phyloP scores from a whole-genome alignment of 2,797 vertebrate species.

The Gobionotothen gibberifrons region DNA sequence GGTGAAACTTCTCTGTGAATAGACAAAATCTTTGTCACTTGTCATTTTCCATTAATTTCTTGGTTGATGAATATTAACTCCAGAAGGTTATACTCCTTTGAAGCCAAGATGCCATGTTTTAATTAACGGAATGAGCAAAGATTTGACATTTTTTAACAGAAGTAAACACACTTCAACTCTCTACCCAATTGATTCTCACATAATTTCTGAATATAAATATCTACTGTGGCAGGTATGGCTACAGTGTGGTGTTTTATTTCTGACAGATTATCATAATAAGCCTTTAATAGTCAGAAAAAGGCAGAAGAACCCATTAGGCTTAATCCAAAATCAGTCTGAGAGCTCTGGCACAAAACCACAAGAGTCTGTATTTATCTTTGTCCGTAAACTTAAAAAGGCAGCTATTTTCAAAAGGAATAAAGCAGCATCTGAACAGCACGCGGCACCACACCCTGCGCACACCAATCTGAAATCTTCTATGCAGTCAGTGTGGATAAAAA shows the following conservation, averaged over 20 bases:
- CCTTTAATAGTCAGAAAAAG: conserved; percentile 44
- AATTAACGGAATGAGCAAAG: conserved; percentile 10
- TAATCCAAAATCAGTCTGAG: conserved; percentile 48
- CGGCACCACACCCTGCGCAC: conserved; percentile 43
- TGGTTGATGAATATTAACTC: conserved; percentile 28
- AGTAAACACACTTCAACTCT: conserved; percentile 12
- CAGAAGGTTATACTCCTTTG: conserved; percentile 33
- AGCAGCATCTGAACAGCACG: conserved; percentile 34
- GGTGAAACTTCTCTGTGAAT: conserved; percentile 20
- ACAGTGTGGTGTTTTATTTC: conserved; percentile 19
- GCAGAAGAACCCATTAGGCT: conserved; percentile 52
- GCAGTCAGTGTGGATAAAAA: conserved; percentile 36
- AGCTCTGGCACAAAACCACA: conserved; percentile 40
- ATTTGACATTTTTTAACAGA: conserved; percentile 15
- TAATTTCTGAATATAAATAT: conserved; percentile 22
- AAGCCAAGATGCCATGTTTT: conserved; percentile 32
- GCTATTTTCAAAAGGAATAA: conserved; percentile 48
- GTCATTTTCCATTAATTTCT: conserved; percentile 42
- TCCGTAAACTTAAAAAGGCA: conserved; percentile 45
- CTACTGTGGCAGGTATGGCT: conserved; percentile 14
- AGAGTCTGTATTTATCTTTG: conserved; percentile 53
- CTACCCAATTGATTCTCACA: conserved; percentile 9
- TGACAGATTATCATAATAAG: conserved; percentile 27
- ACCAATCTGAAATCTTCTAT: conserved; percentile 45
- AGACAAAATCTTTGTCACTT: conserved; percentile 31